phyloP scores from a whole-genome alignment of 2,888 invertebrate species.

The Cheiracanthium punctorium region DNA sequence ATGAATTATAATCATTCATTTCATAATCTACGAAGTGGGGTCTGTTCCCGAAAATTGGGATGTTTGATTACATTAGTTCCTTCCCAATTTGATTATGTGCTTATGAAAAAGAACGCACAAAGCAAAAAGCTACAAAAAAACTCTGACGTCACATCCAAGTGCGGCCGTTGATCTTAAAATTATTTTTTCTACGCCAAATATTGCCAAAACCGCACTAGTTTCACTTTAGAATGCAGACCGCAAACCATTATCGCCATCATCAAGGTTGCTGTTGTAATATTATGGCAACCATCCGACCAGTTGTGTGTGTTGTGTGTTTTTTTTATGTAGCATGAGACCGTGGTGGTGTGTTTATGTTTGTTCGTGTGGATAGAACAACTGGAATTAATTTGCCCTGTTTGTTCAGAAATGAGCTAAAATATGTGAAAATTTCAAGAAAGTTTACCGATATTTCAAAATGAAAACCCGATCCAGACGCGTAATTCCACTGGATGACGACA shows the following conservation, averaged over 20 bases:
- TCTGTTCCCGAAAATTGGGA: too few relatives aligned
- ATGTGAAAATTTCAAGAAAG: slow-evolving; percentile 25
- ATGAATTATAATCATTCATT: too few relatives aligned
- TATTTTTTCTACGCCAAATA: neutral
- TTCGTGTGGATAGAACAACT: slow-evolving; percentile 35
- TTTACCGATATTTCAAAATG: slow-evolving; percentile 28
- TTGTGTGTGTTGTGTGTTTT: too few relatives aligned
- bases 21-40: too few relatives aligned
- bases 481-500: slow-evolving; percentile 45
- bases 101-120: too few relatives aligned
- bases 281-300: slow-evolving; percentile 58
- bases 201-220: neutral
- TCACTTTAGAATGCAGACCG: too few relatives aligned
- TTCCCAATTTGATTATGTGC: too few relatives aligned
- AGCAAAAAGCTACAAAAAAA: too few relatives aligned
- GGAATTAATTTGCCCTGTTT: slow-evolving; percentile 14
- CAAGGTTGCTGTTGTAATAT: slow-evolving; percentile 45
- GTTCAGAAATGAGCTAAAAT: neutral
- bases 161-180: too few relatives aligned
- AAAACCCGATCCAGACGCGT: slow-evolving; percentile 58
- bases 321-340: slow-evolving; percentile 52
- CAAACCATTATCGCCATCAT: too few relatives aligned
- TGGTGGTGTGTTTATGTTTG: slow-evolving; percentile 64
- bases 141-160: too few relatives aligned
- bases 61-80: too few relatives aligned